Evolutionary conservation across 1,140 invertebrate species (phyloP).

Genomic region (Acromyrmex echinatior): DNA sequence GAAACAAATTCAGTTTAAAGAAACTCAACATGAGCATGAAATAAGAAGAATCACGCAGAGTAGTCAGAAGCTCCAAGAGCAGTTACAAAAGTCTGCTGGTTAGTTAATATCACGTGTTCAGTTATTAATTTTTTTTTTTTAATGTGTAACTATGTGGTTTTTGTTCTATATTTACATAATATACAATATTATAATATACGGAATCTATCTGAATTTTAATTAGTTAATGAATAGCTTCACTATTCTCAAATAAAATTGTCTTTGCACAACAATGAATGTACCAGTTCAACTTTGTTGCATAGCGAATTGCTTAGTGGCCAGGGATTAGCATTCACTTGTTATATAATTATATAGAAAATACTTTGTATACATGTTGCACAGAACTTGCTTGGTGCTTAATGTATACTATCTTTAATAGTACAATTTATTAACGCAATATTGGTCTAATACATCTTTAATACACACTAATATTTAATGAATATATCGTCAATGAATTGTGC

Average conservation of each 20-base stretch:
- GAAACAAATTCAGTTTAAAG: conserved; percentile 77
- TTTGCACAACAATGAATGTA: neutral
- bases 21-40: conserved; percentile 77
- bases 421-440: no score
- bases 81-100: conserved; percentile 75
- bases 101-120: conserved; percentile 16
- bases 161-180: conserved; percentile 5
- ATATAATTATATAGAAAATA: no score
- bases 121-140: neutral
- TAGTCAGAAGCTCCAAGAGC: conserved; percentile 74
- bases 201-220: neutral
- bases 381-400: neutral
- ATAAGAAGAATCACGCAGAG: conserved; percentile 71
- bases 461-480: no score
- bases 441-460: no score
- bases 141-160: neutral
- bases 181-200: neutral
- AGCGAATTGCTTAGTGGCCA: neutral
- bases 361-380: neutral
- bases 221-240: neutral
- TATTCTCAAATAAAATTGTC: neutral
- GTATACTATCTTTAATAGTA: neutral
- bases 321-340: neutral
- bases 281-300: neutral
- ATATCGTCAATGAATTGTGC: no score